Evolutionary conservation across 2,113 vertebrate species (phyloP).

Genomic region (Actinemys pallida): DNA sequence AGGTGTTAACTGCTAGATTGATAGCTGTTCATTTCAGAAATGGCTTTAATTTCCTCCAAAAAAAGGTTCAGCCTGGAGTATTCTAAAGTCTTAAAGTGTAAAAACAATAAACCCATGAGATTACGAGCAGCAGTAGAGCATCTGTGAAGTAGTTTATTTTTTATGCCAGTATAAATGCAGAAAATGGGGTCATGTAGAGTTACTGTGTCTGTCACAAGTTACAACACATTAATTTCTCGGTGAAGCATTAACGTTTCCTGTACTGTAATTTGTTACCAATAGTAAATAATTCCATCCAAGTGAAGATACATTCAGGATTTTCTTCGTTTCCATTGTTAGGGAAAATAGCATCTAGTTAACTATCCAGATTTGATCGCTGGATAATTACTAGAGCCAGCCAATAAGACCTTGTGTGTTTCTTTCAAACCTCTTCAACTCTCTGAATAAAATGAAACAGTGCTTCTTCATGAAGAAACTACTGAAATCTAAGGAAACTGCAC

Average conservation of each 20-base stretch:
- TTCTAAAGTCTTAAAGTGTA: conserved; percentile 47
- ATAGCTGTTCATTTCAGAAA: conserved; percentile 30
- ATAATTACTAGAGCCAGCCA: conserved; percentile 34
- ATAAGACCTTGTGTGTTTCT: neutral
- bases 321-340: conserved; percentile 15
- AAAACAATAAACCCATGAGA: conserved; percentile 53
- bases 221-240: conserved; percentile 40
- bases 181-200: conserved; percentile 41
- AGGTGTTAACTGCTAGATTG: neutral
- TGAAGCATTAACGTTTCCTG: conserved; percentile 62
- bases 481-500: neutral
- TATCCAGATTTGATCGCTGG: neutral
- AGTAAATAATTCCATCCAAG: conserved; percentile 72
- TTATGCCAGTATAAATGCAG: conserved; percentile 44
- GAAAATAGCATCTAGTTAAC: neutral
- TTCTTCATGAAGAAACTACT: conserved; percentile 26
- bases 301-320: neutral
- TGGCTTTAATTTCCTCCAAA: conserved; percentile 20
- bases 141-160: conserved; percentile 68
- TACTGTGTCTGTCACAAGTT: conserved; percentile 40
- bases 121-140: conserved; percentile 35
- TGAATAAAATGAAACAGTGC: neutral
- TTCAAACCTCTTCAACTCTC: conserved; percentile 17
- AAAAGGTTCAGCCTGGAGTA: conserved; percentile 61
- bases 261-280: conserved; percentile 25